Conservation (phyloP, 2,797 vertebrate species). For the Anableps anableps region DNA sequence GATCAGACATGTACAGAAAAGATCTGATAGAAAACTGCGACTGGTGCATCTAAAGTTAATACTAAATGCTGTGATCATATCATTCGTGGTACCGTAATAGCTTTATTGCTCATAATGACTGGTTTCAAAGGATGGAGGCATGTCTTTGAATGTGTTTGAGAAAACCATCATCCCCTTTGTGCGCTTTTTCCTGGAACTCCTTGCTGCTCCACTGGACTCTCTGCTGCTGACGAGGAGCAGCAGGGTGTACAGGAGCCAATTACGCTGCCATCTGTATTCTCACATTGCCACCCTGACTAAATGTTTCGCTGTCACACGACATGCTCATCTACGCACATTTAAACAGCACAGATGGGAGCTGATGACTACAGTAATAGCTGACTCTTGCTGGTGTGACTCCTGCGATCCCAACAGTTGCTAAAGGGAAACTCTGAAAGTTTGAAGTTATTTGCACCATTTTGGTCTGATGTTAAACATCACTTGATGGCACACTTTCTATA, state of each 20-base stretch:
- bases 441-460: conserved; percentile 8
- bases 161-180: conserved; percentile 2
- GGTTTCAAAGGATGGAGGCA: background rate
- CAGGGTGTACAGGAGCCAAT: conserved; percentile 64
- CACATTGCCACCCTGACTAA: conserved; percentile 57
- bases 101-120: no score
- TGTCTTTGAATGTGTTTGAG: no score
- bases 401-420: background rate
- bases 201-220: conserved; percentile 29
- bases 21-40: no score
- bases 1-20: background rate
- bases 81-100: no score
- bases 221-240: conserved; percentile 47
- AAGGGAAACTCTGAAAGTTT: conserved; percentile 19
- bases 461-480: conserved; percentile 8
- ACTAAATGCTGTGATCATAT: no score
- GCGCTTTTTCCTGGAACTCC: conserved; percentile 9
- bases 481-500: background rate
- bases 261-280: conserved; percentile 77
- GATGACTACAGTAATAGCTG: conserved; percentile 67
- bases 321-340: conserved; percentile 40
- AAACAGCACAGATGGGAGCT: conserved; percentile 68
- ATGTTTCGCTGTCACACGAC: conserved; percentile 60
- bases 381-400: conserved; percentile 51
- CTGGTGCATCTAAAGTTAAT: no score